phyloP scores from a whole-genome alignment of 2,113 vertebrate genomes.

The Lasiurus borealis region DNA sequence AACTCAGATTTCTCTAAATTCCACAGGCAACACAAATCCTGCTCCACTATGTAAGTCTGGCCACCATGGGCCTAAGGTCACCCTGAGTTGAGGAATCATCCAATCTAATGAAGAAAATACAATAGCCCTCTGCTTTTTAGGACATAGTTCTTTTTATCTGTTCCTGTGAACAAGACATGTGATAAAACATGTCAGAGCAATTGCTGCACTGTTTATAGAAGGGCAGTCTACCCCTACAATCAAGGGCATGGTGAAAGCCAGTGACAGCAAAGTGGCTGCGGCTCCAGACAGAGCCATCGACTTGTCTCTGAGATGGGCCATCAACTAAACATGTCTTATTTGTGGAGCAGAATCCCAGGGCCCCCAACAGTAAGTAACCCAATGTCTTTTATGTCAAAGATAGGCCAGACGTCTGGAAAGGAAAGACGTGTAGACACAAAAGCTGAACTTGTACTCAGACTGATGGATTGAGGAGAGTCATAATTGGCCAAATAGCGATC shows the following conservation, averaged over 20 bases:
- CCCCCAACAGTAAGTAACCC: not conserved
- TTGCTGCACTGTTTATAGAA: constrained; percentile 2
- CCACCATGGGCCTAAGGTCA: not conserved
- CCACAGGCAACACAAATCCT: not conserved
- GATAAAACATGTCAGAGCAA: constrained; percentile 59
- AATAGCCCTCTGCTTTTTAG: not conserved
- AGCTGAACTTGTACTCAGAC: not conserved
- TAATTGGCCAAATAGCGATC: not conserved
- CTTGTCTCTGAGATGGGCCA: not conserved
- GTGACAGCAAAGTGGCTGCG: not conserved
- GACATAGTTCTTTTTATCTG: not conserved
- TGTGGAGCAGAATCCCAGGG: not conserved
- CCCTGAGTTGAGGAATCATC: not conserved
- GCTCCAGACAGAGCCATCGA: not conserved
- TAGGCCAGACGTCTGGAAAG: not conserved
- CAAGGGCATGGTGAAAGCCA: not conserved
- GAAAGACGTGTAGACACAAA: not conserved
- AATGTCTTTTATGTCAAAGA: not conserved
- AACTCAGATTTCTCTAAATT: constrained; percentile 13
- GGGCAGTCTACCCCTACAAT: not conserved
- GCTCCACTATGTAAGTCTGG: not conserved
- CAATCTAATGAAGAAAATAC: constrained; percentile 16
- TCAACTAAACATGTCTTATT: not conserved
- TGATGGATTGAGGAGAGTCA: not conserved
- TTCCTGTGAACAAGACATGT: not conserved